A percentile compares a stretch with the other conserved stretches of the same genome.
phyloP scores from a whole-genome alignment of 2,888 invertebrate genomes.

The Pandemis heparana region DNA sequence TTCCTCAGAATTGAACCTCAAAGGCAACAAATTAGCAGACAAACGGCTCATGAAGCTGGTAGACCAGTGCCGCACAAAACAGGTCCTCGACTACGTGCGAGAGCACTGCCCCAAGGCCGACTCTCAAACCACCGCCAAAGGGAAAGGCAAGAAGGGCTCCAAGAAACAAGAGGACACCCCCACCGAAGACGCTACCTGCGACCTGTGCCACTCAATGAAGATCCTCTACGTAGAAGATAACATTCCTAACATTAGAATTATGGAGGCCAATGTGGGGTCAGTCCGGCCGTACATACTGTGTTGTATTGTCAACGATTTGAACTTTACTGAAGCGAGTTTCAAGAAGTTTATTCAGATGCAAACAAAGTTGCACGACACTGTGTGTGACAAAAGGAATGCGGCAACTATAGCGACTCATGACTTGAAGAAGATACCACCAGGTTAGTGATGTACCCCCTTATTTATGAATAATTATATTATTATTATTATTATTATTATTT shows the following conservation, averaged over 20 bases:
- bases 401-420: slow-evolving; percentile 96
- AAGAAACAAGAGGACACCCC: slow-evolving; percentile 72
- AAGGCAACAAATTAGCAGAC: slow-evolving; percentile 90
- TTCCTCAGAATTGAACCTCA: slow-evolving; percentile 88
- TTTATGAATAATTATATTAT: no score
- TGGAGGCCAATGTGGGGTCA: slow-evolving; percentile 83
- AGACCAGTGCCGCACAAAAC: slow-evolving; percentile 90
- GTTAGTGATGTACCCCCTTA: slow-evolving; percentile 58
- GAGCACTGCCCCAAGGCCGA: slow-evolving; percentile 85
- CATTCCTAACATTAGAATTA: slow-evolving; percentile 78
- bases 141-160: slow-evolving; percentile 68
- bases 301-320: slow-evolving; percentile 88
- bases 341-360: slow-evolving; percentile 93
- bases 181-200: slow-evolving; percentile 60
- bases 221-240: slow-evolving; percentile 82
- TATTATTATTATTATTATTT: no score
- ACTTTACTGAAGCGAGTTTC: slow-evolving; percentile 87
- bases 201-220: slow-evolving; percentile 73
- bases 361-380: slow-evolving; percentile 90
- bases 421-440: slow-evolving; percentile 86
- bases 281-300: slow-evolving; percentile 90
- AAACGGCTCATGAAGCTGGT: slow-evolving; percentile 90
- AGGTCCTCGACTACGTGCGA: slow-evolving; percentile 91
- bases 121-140: slow-evolving; percentile 58
- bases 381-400: slow-evolving; percentile 91